phyloP scores from a whole-genome alignment of 2,113 vertebrate species.

The Salvator merianae region DNA sequence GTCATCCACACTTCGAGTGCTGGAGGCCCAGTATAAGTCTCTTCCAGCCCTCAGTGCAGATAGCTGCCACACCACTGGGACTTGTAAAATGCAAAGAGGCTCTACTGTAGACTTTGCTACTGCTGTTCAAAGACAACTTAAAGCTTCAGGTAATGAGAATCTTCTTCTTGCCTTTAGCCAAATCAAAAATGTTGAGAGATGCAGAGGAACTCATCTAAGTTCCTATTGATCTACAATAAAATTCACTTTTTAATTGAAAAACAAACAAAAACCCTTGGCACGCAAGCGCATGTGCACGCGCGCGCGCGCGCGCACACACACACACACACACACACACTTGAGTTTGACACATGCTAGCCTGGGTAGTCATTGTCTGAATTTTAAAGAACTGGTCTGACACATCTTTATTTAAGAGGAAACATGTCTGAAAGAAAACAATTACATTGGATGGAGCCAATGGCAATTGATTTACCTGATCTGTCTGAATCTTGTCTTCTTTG shows the following conservation, averaged over 20 bases:
- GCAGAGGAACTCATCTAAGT: constrained; percentile 9
- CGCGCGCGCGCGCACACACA: too few relatives aligned
- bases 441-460: not conserved
- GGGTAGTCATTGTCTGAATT: not conserved
- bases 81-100: too few relatives aligned
- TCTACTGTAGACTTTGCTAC: not conserved
- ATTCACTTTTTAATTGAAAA: constrained; percentile 18
- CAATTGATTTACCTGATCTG: not conserved
- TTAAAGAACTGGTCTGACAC: constrained; percentile 1
- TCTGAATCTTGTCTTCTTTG: not conserved
- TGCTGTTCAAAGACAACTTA: not conserved
- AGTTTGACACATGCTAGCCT: not conserved
- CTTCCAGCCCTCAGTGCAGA: too few relatives aligned
- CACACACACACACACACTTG: too few relatives aligned
- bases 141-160: constrained; percentile 24
- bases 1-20: too few relatives aligned
- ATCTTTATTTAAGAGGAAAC: constrained; percentile 8
- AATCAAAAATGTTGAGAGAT: constrained; percentile 11
- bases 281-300: not conserved
- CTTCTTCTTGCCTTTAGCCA: constrained; percentile 12
- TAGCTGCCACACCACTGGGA: too few relatives aligned
- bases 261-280: not conserved
- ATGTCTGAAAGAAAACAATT: constrained; percentile 19
- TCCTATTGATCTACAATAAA: constrained; percentile 20
- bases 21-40: too few relatives aligned